Conservation (phyloP, 2,797 vertebrate genomes). For the Acanthopagrus latus region DNA sequence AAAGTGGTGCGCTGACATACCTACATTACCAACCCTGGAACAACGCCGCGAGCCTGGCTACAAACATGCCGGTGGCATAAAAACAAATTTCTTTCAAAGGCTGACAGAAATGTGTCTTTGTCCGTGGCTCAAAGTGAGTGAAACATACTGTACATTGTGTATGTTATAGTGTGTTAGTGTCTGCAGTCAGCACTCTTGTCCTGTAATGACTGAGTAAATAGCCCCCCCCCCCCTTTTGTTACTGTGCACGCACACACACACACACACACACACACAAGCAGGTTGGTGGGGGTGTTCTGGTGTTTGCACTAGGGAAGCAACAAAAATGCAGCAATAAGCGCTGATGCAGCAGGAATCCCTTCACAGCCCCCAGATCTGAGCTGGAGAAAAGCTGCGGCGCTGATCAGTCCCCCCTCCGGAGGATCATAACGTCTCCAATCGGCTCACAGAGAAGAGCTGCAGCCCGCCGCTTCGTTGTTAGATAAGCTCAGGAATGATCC, state of each 20-base stretch:
- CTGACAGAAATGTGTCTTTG: not conserved
- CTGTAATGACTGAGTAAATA: slow-evolving; percentile 18
- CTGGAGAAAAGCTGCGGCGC: slow-evolving; percentile 32
- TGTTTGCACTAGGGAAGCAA: slow-evolving; percentile 36
- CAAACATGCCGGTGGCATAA: not conserved
- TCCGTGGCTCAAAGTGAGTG: not conserved
- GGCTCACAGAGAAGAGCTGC: slow-evolving; percentile 30
- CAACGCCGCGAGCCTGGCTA: not conserved
- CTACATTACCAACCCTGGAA: not conserved
- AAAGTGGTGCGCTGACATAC: not conserved
- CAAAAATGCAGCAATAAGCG: slow-evolving; percentile 39
- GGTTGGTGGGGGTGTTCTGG: slow-evolving; percentile 17
- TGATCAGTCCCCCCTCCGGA: slow-evolving; percentile 30
- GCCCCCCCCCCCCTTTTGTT: not conserved
- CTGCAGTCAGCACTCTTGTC: slow-evolving; percentile 30
- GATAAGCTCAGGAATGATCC: slow-evolving; percentile 39
- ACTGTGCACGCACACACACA: not conserved
- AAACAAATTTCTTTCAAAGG: not conserved
- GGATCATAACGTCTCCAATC: slow-evolving; percentile 45
- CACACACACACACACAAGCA: not conserved
- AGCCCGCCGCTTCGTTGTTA: not conserved
- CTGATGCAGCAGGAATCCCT: slow-evolving; percentile 57
- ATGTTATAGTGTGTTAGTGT: not conserved
- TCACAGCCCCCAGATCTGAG: slow-evolving; percentile 30
- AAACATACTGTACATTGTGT: not conserved